Evolutionary conservation across 1,140 invertebrate species (phyloP), one percentile per base, ranked within the genome.

Genomic region (Lepidurus apus): DNA sequence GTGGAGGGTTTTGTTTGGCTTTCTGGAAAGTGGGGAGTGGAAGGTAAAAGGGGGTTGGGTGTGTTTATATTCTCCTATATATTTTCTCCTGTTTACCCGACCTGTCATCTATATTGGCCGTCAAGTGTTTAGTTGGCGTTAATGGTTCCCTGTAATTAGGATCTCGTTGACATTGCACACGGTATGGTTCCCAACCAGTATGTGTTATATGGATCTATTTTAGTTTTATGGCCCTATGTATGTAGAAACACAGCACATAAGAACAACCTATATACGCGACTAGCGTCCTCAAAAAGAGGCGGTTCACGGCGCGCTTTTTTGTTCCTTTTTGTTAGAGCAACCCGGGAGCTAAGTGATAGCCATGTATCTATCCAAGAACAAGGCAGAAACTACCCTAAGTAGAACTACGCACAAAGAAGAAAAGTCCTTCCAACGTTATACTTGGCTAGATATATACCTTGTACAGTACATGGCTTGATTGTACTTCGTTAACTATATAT

Each of bases 311-410:
- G n/a, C 17, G 7, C 53, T n/a, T 9, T 21, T 21, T 65, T 65
- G 17, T 65, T 17, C 53, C 9, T 1, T 21, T 7, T 65, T 65
- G 5, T 21, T 65, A 7, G 21, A n/a, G 9, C 21, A 21, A 13
- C n/a, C 53, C 10, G 21, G 21, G n/a, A 65, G 53, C 53, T 65
- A 65, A 65, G 21, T 65, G 53, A 65, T 65, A 65, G 9, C 47
- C 47, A n/a, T 65, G 53, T 65, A 65, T 65, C 17, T n/a, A 21
- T 17, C 53, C 53, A 65, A 65, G 53, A 65, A 65, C 53, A 65
- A 17, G 4, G 21, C n/a, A 65, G 53, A 4, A 65, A 65, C 9
- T 65, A 34, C 34, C 21, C 7, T 9, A 13, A 13, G 17, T 65
- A 65, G 17, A 65, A 65, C 53, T 65, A 65, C 21, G 6, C 21